Base-by-base conservation (phyloP, 2,113 vertebrate species). In the Xenotilapia leptura region DNA sequence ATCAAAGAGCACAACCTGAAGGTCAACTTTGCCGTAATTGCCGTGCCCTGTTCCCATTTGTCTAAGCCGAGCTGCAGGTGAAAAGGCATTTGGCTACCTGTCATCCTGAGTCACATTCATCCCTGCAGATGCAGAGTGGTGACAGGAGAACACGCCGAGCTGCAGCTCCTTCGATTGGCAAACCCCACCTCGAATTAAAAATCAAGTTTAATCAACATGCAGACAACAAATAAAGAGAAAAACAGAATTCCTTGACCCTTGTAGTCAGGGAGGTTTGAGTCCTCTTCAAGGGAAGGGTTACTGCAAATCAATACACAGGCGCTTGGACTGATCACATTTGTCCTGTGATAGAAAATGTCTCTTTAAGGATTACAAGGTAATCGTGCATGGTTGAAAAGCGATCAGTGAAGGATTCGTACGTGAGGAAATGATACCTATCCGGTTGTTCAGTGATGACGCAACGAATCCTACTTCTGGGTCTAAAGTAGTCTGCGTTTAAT, bases 61-160 rank as follows among this genome's bases (percentile, higher is more conserved):
- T 95, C 91, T 90, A 86, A 89, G 89, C 80, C 23, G 42, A 75
- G 91, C 88, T 83, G 86, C 85, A 87, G 92, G 88, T 93, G 88
- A 94, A 90, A 94, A 94, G 86, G 70, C 83, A 87, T 89, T 93
- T 85, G 90, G 77, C 92, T 49, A 86, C 87, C 92, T 92, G 95
- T 95, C 94, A 94, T 90, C 82, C 89, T 87, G 87, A 88, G 86
- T 93, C 89, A 92, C 92, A 92, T 92, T 93, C 92, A 91, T 93
- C 82, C 75, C 19, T 9, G 83, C 81, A 11, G 42, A 79, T 40
- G 8, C 70, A 7, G 68, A 33, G 86, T 26, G 19, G 5, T 84
- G 80, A 84, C 86, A 75, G 80, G 62, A 60, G 56, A 83, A 42
- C 79, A 65, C 83, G 70, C 83, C 7, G 45, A 83, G 83, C 80